Base-by-base conservation (phyloP, 1,140 invertebrate species). In the Musca vetustissima region DNA sequence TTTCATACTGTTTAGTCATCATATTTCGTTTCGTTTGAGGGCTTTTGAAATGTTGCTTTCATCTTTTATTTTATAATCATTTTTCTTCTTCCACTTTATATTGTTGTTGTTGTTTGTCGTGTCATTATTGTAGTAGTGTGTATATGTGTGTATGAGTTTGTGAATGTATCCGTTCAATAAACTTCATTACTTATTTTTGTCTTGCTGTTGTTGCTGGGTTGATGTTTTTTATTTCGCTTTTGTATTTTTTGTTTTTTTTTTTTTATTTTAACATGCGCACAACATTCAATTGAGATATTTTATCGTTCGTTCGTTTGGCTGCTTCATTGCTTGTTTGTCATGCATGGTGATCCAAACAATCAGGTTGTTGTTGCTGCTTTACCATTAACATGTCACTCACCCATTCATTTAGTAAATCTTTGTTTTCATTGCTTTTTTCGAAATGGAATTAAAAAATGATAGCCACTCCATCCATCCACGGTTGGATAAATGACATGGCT, bases 41-140 rank as follows among this genome's bases (percentile, higher is more conserved):
- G n/a, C n/a, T 61, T 43, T 61, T 61, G 28, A 61, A 43, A 36
- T 43, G 32, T 32, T 61, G 17, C 49, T 19, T 61, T 61, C 57
- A 61, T 61, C 57, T 61, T 61, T 61, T 61, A 61, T 61, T 61
- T 61, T 43, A 43, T 13, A 43, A 43, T 43, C 36, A 43, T 43
- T 43, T n/a, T n/a, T n/a, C n/a, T n/a, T n/a, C n/a, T n/a, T n/a
- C n/a, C n/a, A n/a, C 7, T 9, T 43, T 43, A 43, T 43, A 43
- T 6, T 43, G 36, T 13, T 43, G 36, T 43, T 43, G 36, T 43
- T 43, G 36, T 9, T 13, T 2, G 6, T 43, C 36, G 28, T 32
- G 28, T 43, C 11, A 43, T 43, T 9, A 43, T 43, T 4, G 36
- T 43, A 13, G 4, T 43, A 11, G 24, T 57, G 53, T 57, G 53